Base-by-base conservation (phyloP, 2,888 invertebrate species). In the Temnothorax ravouxi region DNA sequence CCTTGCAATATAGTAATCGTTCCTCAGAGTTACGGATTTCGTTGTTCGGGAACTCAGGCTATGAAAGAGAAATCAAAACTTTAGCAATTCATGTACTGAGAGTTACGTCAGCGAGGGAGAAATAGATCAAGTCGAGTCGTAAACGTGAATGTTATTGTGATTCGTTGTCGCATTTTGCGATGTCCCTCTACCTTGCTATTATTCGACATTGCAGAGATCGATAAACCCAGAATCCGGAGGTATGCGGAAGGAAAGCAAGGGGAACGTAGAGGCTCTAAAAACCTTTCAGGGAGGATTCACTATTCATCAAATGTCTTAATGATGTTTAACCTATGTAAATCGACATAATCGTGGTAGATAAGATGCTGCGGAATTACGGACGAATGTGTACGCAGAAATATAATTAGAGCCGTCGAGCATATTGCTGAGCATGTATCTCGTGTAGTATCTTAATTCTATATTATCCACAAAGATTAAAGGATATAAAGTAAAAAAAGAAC, bases 341-440 rank as follows among this genome's bases (percentile, higher is more conserved):
- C 47, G 74, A 52, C 59, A 74, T 79, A 59, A 72, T 59, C 59
- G 34, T 38, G 54, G 74, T 38, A 71, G 77, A 77, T 56, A 72
- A 79, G 79, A 79, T n/a, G 59, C 25, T 38, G 44, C 72, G 44
- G 13, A 71, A 79, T 56, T 71, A 72, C 79, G 44, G 47, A 54
- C 62, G 52, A 34, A 66, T 82, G 61, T 80, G 64, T 54, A 21
- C 44, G 25, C 34, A 50, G 72, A 89, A 82, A 89, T 86, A 84
- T 80, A 84, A 89, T 89, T 89, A 88, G 76, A 74, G 62, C 71
- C 56, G 64, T 21, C 29, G 44, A 44, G 69, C 21, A 21, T 21
- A 62, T 38, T 29, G 18, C 66, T 29, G 25, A 29, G 11, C 11
- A 29, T 11, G 1, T 25, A 52, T 52, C 50, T 64, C 38, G 38